Percentiles rank a stretch among this genome's conserved stretches.
phyloP scores from a whole-genome alignment of 2,888 invertebrate species.

The Parasteatoda lunata region DNA sequence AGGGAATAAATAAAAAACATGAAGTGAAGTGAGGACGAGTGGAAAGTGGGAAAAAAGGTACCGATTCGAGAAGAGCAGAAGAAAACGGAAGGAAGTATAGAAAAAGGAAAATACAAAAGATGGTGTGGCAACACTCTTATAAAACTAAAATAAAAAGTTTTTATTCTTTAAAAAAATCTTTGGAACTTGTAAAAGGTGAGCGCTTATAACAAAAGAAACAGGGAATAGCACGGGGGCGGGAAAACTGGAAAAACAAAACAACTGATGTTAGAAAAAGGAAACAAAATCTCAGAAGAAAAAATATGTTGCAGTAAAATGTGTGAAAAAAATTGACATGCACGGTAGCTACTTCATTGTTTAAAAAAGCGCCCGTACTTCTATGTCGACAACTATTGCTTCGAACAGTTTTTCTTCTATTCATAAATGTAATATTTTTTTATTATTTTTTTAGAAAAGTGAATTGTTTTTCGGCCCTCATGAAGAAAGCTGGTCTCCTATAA shows the following conservation, averaged over 20 bases:
- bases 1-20: conserved; percentile 7
- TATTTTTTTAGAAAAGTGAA: conserved; percentile 34
- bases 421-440: conserved; percentile 3
- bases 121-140: conserved; percentile 56
- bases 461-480: conserved; percentile 32
- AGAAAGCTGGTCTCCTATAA: not conserved
- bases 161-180: conserved; percentile 21
- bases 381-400: conserved; percentile 59
- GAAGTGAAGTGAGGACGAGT: conserved; percentile 2
- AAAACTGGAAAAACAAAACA: conserved; percentile 58
- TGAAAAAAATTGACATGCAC: conserved; percentile 41
- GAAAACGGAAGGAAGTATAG: conserved; percentile 62
- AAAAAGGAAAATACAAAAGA: conserved; percentile 63
- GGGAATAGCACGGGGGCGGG: conserved; percentile 1
- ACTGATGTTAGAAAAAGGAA: conserved; percentile 42
- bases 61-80: conserved; percentile 46
- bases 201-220: conserved; percentile 59
- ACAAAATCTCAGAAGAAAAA: conserved; percentile 54
- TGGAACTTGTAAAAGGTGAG: conserved; percentile 65
- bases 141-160: conserved; percentile 46
- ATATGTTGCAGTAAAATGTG: conserved; percentile 58
- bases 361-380: conserved; percentile 52
- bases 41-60: conserved; percentile 28
- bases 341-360: conserved; percentile 64
- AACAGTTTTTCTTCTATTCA: conserved; percentile 23